Evolutionary conservation across 2,888 invertebrate genomes (phyloP).

Genomic region (Corbicula japonica): DNA sequence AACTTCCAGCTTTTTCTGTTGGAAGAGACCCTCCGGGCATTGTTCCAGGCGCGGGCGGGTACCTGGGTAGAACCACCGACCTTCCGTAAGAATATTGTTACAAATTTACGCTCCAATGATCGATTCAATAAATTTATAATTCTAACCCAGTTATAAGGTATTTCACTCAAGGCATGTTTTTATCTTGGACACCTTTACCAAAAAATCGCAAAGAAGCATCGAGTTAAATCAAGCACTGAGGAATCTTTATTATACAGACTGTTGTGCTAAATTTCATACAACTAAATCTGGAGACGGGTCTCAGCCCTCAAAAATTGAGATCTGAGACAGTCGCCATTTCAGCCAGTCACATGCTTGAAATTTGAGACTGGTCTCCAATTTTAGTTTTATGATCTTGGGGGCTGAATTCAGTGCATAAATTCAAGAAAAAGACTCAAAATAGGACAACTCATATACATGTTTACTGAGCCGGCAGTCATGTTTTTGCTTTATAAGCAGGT

Average conservation of each 20-base stretch:
- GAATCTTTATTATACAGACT: background rate
- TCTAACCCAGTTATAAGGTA: background rate
- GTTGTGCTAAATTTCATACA: background rate
- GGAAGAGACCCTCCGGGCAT: no score
- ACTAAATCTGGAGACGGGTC: background rate
- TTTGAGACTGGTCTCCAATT: no score
- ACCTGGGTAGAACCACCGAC: background rate
- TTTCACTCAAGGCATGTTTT: background rate
- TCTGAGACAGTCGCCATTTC: no score
- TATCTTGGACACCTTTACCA: background rate
- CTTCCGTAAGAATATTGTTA: background rate
- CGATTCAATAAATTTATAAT: background rate
- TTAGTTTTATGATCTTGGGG: no score
- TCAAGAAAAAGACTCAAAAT: no score
- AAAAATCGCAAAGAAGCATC: background rate
- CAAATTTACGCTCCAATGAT: background rate
- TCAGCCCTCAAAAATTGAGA: background rate
- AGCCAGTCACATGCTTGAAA: no score
- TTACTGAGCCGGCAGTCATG: no score
- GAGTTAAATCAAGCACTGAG: background rate
- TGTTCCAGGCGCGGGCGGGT: no score
- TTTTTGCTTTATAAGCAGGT: no score
- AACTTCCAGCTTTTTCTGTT: background rate
- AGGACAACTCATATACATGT: no score
- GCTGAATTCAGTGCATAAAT: no score